Conservation (phyloP, 2,113 vertebrate species). For the Pteropus alecto region DNA sequence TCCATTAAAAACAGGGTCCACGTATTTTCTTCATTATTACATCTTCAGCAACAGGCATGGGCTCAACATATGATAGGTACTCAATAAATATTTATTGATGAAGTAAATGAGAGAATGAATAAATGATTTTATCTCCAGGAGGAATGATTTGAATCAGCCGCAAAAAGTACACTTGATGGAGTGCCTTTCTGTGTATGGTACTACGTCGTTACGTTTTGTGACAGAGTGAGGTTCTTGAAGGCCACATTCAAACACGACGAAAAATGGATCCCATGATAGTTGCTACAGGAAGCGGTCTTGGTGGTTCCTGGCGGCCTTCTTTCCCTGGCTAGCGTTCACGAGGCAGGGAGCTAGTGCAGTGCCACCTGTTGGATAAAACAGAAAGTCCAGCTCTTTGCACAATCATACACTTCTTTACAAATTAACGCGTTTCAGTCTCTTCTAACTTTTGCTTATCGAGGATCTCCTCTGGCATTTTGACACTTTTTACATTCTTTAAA, state of each 20-base stretch:
- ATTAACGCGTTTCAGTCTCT: not conserved
- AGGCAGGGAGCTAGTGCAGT: not conserved
- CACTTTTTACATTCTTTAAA: not conserved
- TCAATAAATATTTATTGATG: not conserved
- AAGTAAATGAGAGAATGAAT: not conserved
- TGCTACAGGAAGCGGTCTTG: not conserved
- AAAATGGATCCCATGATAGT: not conserved
- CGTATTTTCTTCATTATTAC: not conserved
- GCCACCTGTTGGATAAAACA: constrained; percentile 56
- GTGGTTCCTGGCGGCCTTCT: not conserved
- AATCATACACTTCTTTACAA: not conserved
- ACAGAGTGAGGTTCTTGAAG: not conserved
- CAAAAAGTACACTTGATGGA: not conserved
- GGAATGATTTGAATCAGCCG: not conserved
- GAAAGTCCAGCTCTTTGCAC: not conserved
- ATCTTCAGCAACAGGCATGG: not conserved
- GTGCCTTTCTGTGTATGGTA: not conserved
- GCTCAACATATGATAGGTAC: not conserved
- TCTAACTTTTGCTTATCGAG: not conserved
- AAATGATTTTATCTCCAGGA: not conserved
- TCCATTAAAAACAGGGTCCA: not conserved
- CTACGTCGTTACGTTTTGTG: not conserved
- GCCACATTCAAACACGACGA: not conserved
- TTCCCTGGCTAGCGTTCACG: not conserved
- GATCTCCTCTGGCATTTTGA: not conserved